A percentile compares a stretch with the other conserved stretches of the same genome.
Evolutionary conservation across 2,888 invertebrate species (phyloP).

Genomic region (Parthenolecanium corni): DNA sequence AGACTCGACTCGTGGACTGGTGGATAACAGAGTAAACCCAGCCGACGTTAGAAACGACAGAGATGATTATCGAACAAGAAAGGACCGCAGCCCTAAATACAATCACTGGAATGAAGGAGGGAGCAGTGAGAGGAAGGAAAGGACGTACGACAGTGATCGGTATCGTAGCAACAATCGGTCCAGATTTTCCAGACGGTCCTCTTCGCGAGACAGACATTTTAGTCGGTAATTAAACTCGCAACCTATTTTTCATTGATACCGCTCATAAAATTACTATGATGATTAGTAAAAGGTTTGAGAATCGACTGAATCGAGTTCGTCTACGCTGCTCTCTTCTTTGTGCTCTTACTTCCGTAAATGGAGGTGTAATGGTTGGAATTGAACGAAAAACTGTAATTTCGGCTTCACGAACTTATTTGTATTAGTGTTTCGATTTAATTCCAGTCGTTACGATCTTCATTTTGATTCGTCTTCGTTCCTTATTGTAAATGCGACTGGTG

Average conservation of each 20-base stretch:
- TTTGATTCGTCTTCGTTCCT: too few species aligned
- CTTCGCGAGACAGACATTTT: slow-evolving; percentile 13
- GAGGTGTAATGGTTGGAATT: too few species aligned
- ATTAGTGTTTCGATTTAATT: too few species aligned
- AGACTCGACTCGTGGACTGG: slow-evolving; percentile 8
- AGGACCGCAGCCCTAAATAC: slow-evolving; percentile 5
- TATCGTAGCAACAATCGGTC: neutral
- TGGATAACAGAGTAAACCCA: neutral
- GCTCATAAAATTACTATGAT: neutral
- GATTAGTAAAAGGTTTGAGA: slow-evolving; percentile 26
- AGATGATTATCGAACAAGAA: slow-evolving; percentile 1
- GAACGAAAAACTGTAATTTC: too few species aligned
- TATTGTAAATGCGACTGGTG: neutral
- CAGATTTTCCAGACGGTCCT: slow-evolving; percentile 2
- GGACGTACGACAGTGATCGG: slow-evolving; percentile 7
- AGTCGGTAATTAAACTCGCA: neutral
- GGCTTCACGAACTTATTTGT: too few species aligned
- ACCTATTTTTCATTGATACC: neutral
- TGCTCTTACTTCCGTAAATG: too few species aligned
- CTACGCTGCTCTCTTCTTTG: neutral
- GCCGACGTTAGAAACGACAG: neutral
- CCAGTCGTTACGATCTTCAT: too few species aligned
- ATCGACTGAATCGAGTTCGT: slow-evolving; percentile 12
- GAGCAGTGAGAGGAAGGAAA: slow-evolving; percentile 8
- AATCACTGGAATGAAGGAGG: neutral